Percentiles rank a stretch among this genome's conserved stretches.
These are phyloP conservation scores for Lochmaea crataegi DNA, from an alignment of 2,888 invertebrate genomes.

Conservation along the genomic window DNA sequence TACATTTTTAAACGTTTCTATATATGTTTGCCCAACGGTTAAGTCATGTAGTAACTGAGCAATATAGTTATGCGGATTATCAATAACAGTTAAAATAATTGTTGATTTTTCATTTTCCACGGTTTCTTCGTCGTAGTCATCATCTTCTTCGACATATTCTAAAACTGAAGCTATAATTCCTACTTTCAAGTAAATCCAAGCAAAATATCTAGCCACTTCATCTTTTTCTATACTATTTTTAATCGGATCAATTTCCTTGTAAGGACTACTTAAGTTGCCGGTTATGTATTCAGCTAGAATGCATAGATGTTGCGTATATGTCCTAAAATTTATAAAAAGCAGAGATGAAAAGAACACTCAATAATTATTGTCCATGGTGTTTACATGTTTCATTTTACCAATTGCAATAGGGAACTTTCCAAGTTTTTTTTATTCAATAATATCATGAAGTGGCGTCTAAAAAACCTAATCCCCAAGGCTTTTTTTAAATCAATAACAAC, in stretches of 20 bases:
- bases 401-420: too few relatives aligned
- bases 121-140: constrained; percentile 28
- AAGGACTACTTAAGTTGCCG: constrained; percentile 54
- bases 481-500: too few relatives aligned
- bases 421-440: too few relatives aligned
- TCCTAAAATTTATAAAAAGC: not conserved
- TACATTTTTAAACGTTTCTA: constrained; percentile 64
- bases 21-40: constrained; percentile 60
- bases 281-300: constrained; percentile 54
- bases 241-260: constrained; percentile 39
- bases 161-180: constrained; percentile 52
- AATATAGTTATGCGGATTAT: constrained; percentile 57
- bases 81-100: constrained; percentile 48
- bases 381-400: too few relatives aligned
- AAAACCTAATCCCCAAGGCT: too few relatives aligned
- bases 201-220: constrained; percentile 56
- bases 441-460: too few relatives aligned
- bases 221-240: constrained; percentile 43
- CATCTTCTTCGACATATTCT: constrained; percentile 44
- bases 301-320: constrained; percentile 43
- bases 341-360: not conserved
- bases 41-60: constrained; percentile 60
- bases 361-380: not conserved
- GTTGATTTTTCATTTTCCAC: constrained; percentile 18
- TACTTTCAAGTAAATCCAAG: constrained; percentile 56